Percentiles rank a stretch among this genome's conserved stretches.
phyloP scores from a whole-genome alignment of 2,797 vertebrate genomes.

The Poeciliopsis presidionis region DNA sequence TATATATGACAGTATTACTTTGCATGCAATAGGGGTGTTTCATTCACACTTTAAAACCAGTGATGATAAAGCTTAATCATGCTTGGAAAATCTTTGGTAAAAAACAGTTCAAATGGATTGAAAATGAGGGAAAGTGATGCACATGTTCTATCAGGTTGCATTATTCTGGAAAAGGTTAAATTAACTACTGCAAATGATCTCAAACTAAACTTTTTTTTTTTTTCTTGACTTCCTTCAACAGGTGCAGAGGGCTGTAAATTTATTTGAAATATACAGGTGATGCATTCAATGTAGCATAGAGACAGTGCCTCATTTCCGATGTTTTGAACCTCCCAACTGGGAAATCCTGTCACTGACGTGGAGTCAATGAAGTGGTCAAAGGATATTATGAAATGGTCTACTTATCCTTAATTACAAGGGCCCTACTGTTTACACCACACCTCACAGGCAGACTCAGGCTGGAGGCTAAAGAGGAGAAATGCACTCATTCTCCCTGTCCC shows the following conservation, averaged over 20 bases:
- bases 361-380: slow-evolving; percentile 18
- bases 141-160: background rate
- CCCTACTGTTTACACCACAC: slow-evolving; percentile 60
- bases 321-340: slow-evolving; percentile 1
- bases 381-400: slow-evolving; percentile 65
- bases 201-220: background rate
- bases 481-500: slow-evolving; percentile 38
- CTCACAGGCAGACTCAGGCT: slow-evolving; percentile 35
- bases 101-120: background rate
- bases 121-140: background rate
- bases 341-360: slow-evolving; percentile 15
- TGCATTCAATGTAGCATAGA: background rate
- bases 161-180: background rate
- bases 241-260: background rate
- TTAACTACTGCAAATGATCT: background rate
- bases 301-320: background rate
- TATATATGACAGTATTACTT: background rate
- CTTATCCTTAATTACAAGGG: slow-evolving; percentile 61
- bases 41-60: background rate
- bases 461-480: slow-evolving; percentile 44
- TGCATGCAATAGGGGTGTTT: background rate
- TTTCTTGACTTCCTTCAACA: background rate
- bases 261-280: slow-evolving; percentile 3
- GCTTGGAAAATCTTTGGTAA: background rate
- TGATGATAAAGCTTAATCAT: background rate